Conservation (phyloP, 2,888 invertebrate genomes). For the Acheta domesticus region DNA sequence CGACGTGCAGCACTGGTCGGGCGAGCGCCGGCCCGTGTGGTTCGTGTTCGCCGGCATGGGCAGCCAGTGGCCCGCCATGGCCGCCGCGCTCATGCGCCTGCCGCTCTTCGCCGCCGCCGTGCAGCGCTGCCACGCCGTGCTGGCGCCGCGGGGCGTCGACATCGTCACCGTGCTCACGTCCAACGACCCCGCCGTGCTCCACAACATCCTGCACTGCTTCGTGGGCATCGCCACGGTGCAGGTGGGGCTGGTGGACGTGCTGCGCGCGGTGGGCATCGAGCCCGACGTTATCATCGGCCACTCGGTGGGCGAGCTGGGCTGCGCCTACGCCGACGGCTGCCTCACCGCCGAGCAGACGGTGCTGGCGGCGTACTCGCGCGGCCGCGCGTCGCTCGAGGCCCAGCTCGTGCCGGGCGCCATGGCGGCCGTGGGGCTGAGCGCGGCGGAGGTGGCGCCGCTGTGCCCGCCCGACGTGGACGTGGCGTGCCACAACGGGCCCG, state of each 20-base stretch:
- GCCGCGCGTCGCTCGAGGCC: conserved; percentile 68
- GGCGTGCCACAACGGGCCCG: conserved; percentile 76
- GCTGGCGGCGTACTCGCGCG: conserved; percentile 60
- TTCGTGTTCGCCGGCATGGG: conserved; percentile 92
- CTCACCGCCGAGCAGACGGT: conserved; percentile 58
- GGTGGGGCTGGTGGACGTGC: conserved; percentile 60
- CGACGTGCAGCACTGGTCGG: conserved; percentile 56
- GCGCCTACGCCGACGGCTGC: conserved; percentile 62
- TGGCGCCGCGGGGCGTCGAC: conserved; percentile 63
- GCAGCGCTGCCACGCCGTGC: conserved; percentile 58
- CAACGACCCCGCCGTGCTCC: conserved; percentile 58
- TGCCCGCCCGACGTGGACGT: conserved; percentile 64
- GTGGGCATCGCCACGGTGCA: conserved; percentile 69
- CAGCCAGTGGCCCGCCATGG: conserved; percentile 85
- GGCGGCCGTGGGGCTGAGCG: conserved; percentile 71
- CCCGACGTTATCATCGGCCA: conserved; percentile 75
- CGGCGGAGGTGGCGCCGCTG: conserved; percentile 37
- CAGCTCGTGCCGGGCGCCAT: conserved; percentile 72
- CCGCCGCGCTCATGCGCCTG: conserved; percentile 67
- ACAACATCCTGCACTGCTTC: conserved; percentile 68
- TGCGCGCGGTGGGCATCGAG: conserved; percentile 57
- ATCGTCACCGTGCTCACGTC: conserved; percentile 61
- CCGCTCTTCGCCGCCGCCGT: conserved; percentile 71
- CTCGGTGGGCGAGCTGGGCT: conserved; percentile 62
- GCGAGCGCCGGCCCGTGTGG: conserved; percentile 70